Evolutionary conservation across 1,140 invertebrate species (phyloP), one percentile per base, ranked within the genome.

Genomic region (Eupeodes corollae): DNA sequence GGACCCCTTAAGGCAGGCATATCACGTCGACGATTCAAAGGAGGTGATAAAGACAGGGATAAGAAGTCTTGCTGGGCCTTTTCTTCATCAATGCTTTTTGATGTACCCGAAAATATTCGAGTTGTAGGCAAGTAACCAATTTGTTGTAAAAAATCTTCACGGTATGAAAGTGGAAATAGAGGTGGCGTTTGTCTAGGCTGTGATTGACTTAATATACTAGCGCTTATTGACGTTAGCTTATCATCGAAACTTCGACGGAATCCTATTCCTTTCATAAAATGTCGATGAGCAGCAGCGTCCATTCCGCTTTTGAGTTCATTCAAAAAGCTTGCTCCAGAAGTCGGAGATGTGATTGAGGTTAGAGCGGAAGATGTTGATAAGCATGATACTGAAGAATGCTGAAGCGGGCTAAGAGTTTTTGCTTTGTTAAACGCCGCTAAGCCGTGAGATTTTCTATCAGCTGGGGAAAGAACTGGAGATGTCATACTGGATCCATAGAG

Each of bases 31-130:
- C 70, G 60, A 53, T 68, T 70, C 34, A 71, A 56, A 19, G 70
- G 70, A 38, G 70, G 70, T 18, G 70, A 72, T 33, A 72, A 55
- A 6, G 70, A 72, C 33, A 72, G 51, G 26, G 70, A 72, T 43
- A 72, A 56, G 49, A 68, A 68, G 37, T 69, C 65, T 53, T 64
- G 61, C 56, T 66, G 64, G 1, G 63, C 60, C 47, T 61, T 62
- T 50, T 67, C 63, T 55, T 67, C 63, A 52, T 64, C 63, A 31
- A 66, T 61, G 43, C 58, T 56, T 41, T 52, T 61, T 63, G 32
- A 58, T 64, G 41, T 61, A 58, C n/a, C 60, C 65, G 51, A 60
- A 50, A 59, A 66, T 48, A 66, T 66, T 48, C 63, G 63, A 19
- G 63, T 65, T 13, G 63, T 66, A 52, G 63, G 63, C 63, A 66